These are phyloP conservation scores for Laspeyria flexula DNA, from an alignment of 2,888 invertebrate genomes.

Conservation along the genomic window DNA sequence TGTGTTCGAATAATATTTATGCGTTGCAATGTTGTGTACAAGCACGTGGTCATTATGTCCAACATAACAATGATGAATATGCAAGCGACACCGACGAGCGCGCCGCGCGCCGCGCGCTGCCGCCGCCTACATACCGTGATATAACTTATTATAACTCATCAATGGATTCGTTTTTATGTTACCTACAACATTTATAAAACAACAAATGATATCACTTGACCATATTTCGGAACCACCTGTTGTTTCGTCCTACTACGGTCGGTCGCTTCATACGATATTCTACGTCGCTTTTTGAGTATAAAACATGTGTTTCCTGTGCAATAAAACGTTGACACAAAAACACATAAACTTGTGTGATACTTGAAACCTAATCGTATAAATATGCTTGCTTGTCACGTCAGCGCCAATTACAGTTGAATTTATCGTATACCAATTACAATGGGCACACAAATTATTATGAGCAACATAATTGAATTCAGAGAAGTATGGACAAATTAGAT, in stretches of 20 bases:
- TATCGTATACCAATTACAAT: constrained; percentile 18
- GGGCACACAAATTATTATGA: neutral
- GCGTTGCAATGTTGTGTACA: constrained; percentile 1
- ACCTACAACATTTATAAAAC: constrained; percentile 7
- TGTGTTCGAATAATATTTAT: neutral
- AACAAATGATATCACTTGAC: constrained; percentile 26
- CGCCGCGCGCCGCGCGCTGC: too few relatives aligned
- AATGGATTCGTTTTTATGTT: constrained; percentile 45
- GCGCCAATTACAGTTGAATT: constrained; percentile 32
- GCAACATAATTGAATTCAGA: neutral
- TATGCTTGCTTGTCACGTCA: constrained; percentile 22
- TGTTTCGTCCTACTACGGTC: neutral
- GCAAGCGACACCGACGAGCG: constrained; percentile 20
- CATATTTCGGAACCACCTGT: constrained; percentile 33
- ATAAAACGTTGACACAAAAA: constrained; percentile 6
- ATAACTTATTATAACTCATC: constrained; percentile 28
- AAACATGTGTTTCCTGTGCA: constrained; percentile 23
- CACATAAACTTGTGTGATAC: neutral
- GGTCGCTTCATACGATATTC: constrained; percentile 3
- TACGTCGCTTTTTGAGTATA: constrained; percentile 7
- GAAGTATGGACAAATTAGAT: neutral
- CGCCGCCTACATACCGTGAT: constrained; percentile 16
- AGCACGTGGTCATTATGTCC: constrained; percentile 15
- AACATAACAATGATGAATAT: constrained; percentile 17
- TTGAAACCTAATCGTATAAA: neutral